Conservation (phyloP, 2,113 vertebrate species). For the Oenanthe melanoleuca region DNA sequence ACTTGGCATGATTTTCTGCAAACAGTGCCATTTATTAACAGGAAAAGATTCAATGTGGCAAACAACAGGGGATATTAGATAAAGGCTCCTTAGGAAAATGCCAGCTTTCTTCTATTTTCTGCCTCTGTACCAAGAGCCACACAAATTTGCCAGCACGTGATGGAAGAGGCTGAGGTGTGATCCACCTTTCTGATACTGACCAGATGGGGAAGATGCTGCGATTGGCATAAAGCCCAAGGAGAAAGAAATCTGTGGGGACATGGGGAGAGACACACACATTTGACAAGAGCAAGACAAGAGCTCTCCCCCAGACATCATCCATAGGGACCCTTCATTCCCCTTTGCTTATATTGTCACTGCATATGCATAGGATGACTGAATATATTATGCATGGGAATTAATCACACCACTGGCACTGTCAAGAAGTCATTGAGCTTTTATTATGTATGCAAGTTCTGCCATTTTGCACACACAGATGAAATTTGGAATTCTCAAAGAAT, state of each 20-base stretch:
- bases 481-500: background rate
- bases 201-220: conserved; percentile 40
- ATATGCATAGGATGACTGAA: conserved; percentile 38
- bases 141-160: background rate
- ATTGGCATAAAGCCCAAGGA: conserved; percentile 44
- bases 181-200: background rate
- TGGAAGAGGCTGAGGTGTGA: background rate
- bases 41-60: background rate
- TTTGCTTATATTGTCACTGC: conserved; percentile 16
- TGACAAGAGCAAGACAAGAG: conserved; percentile 52
- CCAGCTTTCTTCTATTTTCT: background rate
- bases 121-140: background rate
- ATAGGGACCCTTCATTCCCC: conserved; percentile 15
- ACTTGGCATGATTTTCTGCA: background rate
- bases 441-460: conserved; percentile 14
- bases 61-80: background rate
- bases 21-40: background rate
- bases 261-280: background rate
- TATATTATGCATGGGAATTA: conserved; percentile 47
- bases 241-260: conserved; percentile 15
- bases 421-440: conserved; percentile 25
- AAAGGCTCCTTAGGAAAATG: background rate
- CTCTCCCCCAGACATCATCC: conserved; percentile 4
- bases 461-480: background rate
- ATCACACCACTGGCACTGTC: conserved; percentile 34